These are phyloP conservation scores for Drosophila cognata DNA, from an alignment of 2,888 invertebrate genomes.

Conservation along the genomic window DNA sequence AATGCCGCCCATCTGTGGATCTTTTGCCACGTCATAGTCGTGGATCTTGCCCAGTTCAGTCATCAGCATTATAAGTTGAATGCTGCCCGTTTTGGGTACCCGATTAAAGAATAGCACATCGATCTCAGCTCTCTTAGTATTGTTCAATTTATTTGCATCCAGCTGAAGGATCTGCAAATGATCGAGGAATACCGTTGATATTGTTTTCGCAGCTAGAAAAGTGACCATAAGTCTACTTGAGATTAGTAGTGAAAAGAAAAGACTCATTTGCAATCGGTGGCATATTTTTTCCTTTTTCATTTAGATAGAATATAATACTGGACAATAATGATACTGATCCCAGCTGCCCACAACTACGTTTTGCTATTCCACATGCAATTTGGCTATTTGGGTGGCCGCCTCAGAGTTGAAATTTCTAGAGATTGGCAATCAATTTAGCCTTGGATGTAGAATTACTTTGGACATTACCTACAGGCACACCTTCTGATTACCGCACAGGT, in stretches of 20 bases:
- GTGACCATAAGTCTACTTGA: constrained; percentile 34
- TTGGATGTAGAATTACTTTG: neutral
- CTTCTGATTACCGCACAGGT: constrained; percentile 94
- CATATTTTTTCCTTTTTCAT: neutral
- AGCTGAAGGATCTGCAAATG: constrained; percentile 86
- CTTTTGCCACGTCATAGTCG: constrained; percentile 74
- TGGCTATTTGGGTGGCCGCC: constrained; percentile 89
- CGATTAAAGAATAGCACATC: constrained; percentile 89
- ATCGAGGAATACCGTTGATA: constrained; percentile 12
- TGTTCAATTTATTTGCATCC: constrained; percentile 90
- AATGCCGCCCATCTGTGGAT: constrained; percentile 79
- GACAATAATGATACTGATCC: constrained; percentile 73
- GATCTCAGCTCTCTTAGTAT: constrained; percentile 90
- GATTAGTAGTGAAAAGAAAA: constrained; percentile 66
- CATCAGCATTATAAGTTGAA: constrained; percentile 80
- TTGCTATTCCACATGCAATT: constrained; percentile 92
- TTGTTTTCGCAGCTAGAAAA: neutral
- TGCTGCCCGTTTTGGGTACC: constrained; percentile 83
- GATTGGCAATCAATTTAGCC: constrained; percentile 3
- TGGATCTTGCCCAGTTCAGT: constrained; percentile 74
- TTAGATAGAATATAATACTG: neutral
- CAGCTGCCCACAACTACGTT: constrained; percentile 94
- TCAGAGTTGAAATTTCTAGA: constrained; percentile 92
- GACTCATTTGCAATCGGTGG: constrained; percentile 19
- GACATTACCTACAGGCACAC: constrained; percentile 89